Base-by-base conservation (phyloP, 2,888 invertebrate genomes). In the Xanthostigma xanthostigma region DNA sequence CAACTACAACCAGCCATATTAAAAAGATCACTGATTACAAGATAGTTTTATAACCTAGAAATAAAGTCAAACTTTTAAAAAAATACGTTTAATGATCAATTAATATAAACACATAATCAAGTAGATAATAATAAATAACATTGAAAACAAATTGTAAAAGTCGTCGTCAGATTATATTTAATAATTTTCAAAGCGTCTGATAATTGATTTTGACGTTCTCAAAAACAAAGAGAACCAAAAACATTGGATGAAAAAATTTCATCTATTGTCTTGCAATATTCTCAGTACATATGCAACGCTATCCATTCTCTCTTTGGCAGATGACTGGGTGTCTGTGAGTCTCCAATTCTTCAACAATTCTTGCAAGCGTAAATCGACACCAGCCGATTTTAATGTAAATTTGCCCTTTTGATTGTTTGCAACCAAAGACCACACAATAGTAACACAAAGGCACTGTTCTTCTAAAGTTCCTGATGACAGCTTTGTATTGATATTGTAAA, bases 331-430 rank as follows among this genome's bases (percentile, higher is more conserved):
- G 1, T 59, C 57, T 37, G 59, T 58, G 36, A 70, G 57, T 46
- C 67, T 63, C 42, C 66, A 56, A 48, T 65, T 64, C 48, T 71
- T 71, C 12, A 74, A 58, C 27, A 65, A 61, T 49, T 72, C 69
- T 50, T 70, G 67, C 38, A 75, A 61, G 53, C 68, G 66, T 8
- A 59, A 57, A 41, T 71, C 68, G 39, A 76, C 61, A 17, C 72
- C 70, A 3, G 69, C 66, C 42, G 68, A 68, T 52, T 74, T 70
- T 11, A 73, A 63, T n/a, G 70, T 64, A 36, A 72, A 59, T 61
- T 76, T 77, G 53, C 78, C 81, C 65, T 78, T 78, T 55, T 82
- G 82, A 58, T 78, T 80, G 59, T 84, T 84, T 8, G 79, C 78
- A 8, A 78, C 73, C 42, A 84, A 58, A 0, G 81, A 73, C 82